These are phyloP conservation scores for Macaca nemestrina DNA, from an alignment of 2,113 vertebrate genomes.

Conservation along the genomic window DNA sequence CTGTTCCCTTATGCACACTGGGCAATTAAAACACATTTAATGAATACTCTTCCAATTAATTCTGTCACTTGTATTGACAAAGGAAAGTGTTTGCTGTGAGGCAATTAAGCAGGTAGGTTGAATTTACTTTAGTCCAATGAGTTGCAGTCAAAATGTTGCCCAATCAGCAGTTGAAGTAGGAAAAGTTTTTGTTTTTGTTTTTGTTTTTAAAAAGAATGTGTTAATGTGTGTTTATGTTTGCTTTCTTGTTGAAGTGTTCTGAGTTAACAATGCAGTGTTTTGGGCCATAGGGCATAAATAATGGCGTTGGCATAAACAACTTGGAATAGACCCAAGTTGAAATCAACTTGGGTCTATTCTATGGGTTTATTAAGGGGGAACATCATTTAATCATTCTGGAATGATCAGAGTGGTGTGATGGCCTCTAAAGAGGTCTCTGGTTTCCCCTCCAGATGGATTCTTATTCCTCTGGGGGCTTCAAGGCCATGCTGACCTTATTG, in stretches of 20 bases:
- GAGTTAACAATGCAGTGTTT: slow-evolving; percentile 13
- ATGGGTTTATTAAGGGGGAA: neutral
- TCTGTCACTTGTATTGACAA: neutral
- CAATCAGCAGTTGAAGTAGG: neutral
- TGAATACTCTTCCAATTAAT: slow-evolving; percentile 37
- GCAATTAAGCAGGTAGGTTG: neutral
- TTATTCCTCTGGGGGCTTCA: neutral
- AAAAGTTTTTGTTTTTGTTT: neutral
- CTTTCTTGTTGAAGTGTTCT: slow-evolving; percentile 7
- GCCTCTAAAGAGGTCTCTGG: slow-evolving; percentile 10
- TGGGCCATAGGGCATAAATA: neutral
- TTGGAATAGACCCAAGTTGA: neutral
- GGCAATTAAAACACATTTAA: slow-evolving; percentile 51
- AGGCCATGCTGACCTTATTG: neutral
- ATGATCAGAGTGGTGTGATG: neutral
- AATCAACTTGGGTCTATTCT: neutral
- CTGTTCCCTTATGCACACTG: slow-evolving; percentile 1
- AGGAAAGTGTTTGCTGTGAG: neutral
- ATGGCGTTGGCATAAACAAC: neutral
- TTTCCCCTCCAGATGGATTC: slow-evolving; percentile 35
- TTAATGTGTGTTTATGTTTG: neutral
- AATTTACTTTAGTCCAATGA: neutral
- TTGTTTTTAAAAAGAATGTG: neutral
- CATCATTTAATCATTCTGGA: slow-evolving; percentile 19
- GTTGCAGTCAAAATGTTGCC: neutral